phyloP scores from a whole-genome alignment of 2,797 vertebrate genomes.

The Furcifer pardalis region DNA sequence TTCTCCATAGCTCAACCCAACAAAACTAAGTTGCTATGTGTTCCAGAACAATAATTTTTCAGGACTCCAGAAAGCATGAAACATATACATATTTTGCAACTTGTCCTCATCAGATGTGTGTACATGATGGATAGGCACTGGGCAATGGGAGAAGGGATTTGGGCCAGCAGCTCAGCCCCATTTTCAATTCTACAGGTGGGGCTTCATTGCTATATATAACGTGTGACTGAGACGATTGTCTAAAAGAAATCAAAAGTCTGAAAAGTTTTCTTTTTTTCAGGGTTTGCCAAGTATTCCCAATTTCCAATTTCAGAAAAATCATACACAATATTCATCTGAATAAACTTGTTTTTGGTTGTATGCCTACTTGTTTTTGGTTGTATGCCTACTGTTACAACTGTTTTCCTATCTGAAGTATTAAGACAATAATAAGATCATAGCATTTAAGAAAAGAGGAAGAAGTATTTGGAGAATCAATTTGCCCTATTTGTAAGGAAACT shows the following conservation, averaged over 20 bases:
- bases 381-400: constrained; percentile 23
- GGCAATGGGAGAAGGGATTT: neutral
- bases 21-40: neutral
- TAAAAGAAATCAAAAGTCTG: neutral
- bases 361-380: neutral
- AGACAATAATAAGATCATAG: constrained; percentile 26
- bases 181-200: neutral
- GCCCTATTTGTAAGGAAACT: constrained; percentile 60
- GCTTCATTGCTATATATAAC: neutral
- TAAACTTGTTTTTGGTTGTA: neutral
- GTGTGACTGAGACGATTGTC: too few species aligned
- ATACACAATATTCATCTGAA: constrained; percentile 25
- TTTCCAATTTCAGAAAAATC: neutral
- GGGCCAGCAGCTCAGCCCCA: neutral
- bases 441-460: constrained; percentile 41
- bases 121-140: neutral
- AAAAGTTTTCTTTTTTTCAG: neutral
- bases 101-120: neutral
- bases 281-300: neutral
- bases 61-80: neutral
- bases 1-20: too few species aligned
- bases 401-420: constrained; percentile 34
- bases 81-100: neutral
- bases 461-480: constrained; percentile 7
- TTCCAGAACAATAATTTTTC: neutral